Base-by-base conservation (phyloP, 2,888 invertebrate species). In the Dasysyrphus tricinctus region DNA sequence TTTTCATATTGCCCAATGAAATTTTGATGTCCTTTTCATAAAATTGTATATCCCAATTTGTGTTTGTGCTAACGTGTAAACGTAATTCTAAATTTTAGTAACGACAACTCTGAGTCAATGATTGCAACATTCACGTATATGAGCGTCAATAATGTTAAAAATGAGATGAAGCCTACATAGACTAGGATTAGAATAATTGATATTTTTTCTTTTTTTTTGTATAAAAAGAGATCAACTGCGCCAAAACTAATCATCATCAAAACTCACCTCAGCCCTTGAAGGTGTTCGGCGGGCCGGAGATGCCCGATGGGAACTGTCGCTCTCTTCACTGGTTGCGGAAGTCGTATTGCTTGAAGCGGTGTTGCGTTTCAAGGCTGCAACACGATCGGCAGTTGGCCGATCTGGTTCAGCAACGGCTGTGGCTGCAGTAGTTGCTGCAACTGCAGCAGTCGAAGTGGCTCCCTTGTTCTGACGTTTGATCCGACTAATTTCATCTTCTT, bases 401-500 rank as follows among this genome's bases (percentile, higher is more conserved):
- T 95, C 95, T 42, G 94, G 93, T 90, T 95, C 95, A 3, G 88
- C 76, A 12, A 65, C 63, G 11, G 75, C 32, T 90, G 93, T 93
- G 29, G 83, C 79, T 75, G 89, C 88, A 9, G 92, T 90, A 5
- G 89, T 88, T 61, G 92, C 91, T 34, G 89, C 76, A 5, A 93
- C 88, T 9, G 91, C 88, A 8, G 93, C 91, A 24, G 95, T 94
- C 12, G 95, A 93, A 32, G 95, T 94, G 24, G 95, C 95, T 77
- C 94, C 94, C 92, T 97, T 97, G 90, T 97, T 97, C 93, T 97
- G 96, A 90, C 96, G 96, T 93, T 98, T 98, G 88, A 97, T 96
- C 90, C 96, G 95, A 11, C 96, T 94, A 87, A 98, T 97, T 92
- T 98, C 98, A 90, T 97, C 97, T 90, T 97, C 97, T 93, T 98